These are phyloP conservation scores for Cheilosia variabilis DNA, from an alignment of 2,888 invertebrate species.

Conservation along the genomic window DNA sequence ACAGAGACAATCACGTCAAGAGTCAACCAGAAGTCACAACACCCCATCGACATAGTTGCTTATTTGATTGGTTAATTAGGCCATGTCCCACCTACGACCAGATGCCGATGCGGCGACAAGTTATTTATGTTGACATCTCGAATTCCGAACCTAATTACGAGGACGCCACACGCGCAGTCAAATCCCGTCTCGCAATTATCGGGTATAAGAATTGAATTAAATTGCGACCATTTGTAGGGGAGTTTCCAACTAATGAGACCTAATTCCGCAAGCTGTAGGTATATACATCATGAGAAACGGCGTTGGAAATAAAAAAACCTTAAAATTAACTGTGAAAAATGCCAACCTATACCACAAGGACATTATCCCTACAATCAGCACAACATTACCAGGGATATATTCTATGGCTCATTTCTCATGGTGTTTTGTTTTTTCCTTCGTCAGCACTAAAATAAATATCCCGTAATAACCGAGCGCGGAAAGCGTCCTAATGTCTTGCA, in stretches of 20 bases:
- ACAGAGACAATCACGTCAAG: no score
- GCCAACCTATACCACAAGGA: slow-evolving; percentile 5
- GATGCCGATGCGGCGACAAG: no score
- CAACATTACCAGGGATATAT: slow-evolving; percentile 52
- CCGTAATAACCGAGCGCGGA: slow-evolving; percentile 46
- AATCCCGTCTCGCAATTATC: no score
- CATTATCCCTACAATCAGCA: slow-evolving; percentile 64
- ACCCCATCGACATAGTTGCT: no score
- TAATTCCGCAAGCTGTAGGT: not conserved
- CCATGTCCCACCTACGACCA: no score
- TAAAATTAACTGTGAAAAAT: slow-evolving; percentile 37
- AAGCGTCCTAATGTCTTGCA: slow-evolving; percentile 50
- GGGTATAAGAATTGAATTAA: no score
- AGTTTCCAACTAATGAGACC: not conserved
- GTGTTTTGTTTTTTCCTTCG: slow-evolving; percentile 9
- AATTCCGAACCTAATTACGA: no score
- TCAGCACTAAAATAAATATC: slow-evolving; percentile 20
- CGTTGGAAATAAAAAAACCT: not conserved
- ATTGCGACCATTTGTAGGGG: not conserved
- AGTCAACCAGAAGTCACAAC: no score
- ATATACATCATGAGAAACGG: not conserved
- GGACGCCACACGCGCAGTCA: no score
- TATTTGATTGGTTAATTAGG: no score
- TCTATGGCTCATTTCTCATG: slow-evolving; percentile 32
- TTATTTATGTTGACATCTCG: no score